Evolutionary conservation across 2,797 vertebrate genomes (phyloP), one percentile per base, ranked within the genome.

Genomic region (Streptopelia turtur): DNA sequence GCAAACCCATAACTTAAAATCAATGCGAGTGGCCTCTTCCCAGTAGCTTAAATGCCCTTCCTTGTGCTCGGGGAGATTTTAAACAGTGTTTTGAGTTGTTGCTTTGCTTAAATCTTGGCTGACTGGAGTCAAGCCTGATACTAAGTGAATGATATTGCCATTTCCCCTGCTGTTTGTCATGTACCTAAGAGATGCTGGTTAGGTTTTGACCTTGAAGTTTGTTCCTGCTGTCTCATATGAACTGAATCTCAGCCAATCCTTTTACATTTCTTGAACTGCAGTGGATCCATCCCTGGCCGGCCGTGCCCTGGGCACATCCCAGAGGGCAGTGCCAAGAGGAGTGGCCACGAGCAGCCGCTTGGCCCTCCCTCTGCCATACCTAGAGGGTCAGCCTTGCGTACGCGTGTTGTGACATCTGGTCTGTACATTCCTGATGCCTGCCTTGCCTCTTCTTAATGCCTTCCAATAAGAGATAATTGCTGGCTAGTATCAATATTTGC

Each of bases 1-100:
- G 65, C 83, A 92, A 5, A 23, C 63, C 83, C 53, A 43, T 87
- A 97, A 90, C 83, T 81, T 95, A 86, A 95, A 96, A 95, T 78
- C 83, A 85, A 59, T 50, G 55, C 57, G 69, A 89, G 83, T 61
- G 50, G 77, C 90, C 81, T 94, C 92, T 90, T 89, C 55, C 45
- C 90, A 78, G 17, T 22, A 30, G 45, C 49, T 93, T 83, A n/a
- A 84, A 49, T 41, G 55, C 43, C n/a, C 22, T 41, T 94, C 35
- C n/a, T 79, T 90, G 68, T 83, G 70, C 89, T 87, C 10, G 1
- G 64, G 80, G 78, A 90, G 83, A 37, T 94, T 90, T 94, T 59
- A 81, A 87, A 74, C 27, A 70, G 43, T 25, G 33, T 92, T 95
- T 83, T 84, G 25, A 91, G 85, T 52, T 20, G 28, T 43, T 52